Evolutionary conservation across 2,888 invertebrate genomes (phyloP).

Genomic region (Linhomoeus sp.): DNA sequence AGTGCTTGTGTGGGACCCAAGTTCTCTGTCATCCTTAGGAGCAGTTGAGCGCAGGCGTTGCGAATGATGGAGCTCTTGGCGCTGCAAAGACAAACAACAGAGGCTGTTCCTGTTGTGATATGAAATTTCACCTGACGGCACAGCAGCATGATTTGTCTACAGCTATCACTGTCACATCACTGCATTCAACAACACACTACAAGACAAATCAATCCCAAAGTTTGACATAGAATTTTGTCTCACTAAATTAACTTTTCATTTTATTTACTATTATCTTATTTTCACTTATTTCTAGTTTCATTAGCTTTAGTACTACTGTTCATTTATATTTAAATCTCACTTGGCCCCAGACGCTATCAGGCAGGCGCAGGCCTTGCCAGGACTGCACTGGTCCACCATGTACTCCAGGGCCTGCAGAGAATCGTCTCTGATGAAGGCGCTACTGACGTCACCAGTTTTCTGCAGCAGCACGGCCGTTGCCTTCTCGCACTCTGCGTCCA

Average conservation of each 20-base stretch:
- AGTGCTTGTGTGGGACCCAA: slow-evolving; percentile 52
- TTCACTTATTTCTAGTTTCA: no score
- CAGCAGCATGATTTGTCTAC: no score
- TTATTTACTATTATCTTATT: no score
- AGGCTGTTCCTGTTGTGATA: background rate
- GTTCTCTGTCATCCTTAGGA: slow-evolving; percentile 49
- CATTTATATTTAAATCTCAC: no score
- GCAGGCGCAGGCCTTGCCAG: slow-evolving; percentile 31
- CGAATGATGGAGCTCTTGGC: slow-evolving; percentile 75
- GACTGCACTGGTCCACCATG: slow-evolving; percentile 55
- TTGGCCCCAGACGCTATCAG: slow-evolving; percentile 28
- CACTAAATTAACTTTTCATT: no score
- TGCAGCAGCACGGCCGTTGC: slow-evolving; percentile 12
- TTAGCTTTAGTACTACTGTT: no score
- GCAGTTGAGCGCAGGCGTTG: slow-evolving; percentile 55
- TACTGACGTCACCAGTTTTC: slow-evolving; percentile 52
- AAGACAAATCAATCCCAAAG: no score
- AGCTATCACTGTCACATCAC: no score
- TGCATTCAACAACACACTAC: no score
- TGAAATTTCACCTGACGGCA: no score
- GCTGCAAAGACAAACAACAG: slow-evolving; percentile 15
- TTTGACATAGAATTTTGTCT: no score
- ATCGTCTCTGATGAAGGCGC: slow-evolving; percentile 72
- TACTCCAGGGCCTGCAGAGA: slow-evolving; percentile 58
- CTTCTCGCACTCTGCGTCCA: slow-evolving; percentile 37